Conservation (phyloP, 2,113 vertebrate genomes). For the crab-eating macaque (Macaca fascicularis) region T2T-MFA8v1.1 NC_088387.1:38554001-38554500, state of each 20-base stretch:
- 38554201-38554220: neutral
- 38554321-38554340: neutral
- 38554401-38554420: neutral
- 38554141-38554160: neutral
- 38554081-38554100: neutral
- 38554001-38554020: neutral
- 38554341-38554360: neutral
- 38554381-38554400: neutral
- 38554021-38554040: neutral
- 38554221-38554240: neutral
- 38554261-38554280: neutral
- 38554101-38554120: neutral
- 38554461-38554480: neutral
- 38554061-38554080: neutral
- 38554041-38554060: neutral
- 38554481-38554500: neutral
- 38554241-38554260: neutral
- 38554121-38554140: neutral
- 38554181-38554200: neutral
- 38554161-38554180: neutral
- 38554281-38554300: neutral
- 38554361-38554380: neutral
- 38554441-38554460: neutral
- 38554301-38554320: neutral
- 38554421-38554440: neutral